Percentiles rank a stretch among this genome's conserved stretches.
These are phyloP conservation scores for Eupithecia subumbrata DNA, from an alignment of 2,888 invertebrate genomes.

Conservation along the genomic window DNA sequence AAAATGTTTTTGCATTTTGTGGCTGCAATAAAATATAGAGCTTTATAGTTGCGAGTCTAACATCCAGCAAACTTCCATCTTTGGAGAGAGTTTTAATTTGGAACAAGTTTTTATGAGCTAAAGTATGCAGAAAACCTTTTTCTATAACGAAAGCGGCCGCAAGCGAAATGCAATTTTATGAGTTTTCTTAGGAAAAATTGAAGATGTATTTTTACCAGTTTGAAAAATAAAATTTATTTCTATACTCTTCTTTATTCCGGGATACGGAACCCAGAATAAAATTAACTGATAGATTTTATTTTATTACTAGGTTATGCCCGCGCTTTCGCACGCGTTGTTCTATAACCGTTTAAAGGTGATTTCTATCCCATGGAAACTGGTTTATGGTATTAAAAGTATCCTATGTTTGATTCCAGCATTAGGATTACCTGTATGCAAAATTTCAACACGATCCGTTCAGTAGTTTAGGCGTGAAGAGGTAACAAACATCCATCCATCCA, in stretches of 20 bases:
- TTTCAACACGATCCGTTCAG: no score
- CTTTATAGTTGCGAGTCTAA: conserved; percentile 1
- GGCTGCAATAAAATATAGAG: background rate
- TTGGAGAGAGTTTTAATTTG: conserved; percentile 27
- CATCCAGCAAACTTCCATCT: conserved; percentile 17
- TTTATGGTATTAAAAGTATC: no score
- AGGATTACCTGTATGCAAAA: no score
- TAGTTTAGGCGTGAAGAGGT: no score
- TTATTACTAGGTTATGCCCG: no score
- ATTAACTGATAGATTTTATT: background rate
- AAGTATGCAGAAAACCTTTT: conserved; percentile 6
- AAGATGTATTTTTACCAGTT: background rate
- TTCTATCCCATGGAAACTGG: no score
- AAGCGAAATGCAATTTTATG: conserved; percentile 15
- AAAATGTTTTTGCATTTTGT: conserved; percentile 3
- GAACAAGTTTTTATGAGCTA: conserved; percentile 21
- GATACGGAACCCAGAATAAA: background rate
- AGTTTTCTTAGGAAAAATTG: background rate
- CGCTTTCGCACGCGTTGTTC: no score
- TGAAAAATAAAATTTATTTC: background rate
- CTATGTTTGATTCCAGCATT: no score
- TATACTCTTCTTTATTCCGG: background rate
- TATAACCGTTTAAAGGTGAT: no score
- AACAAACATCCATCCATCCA: no score
- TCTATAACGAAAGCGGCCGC: conserved; percentile 12